Evolutionary conservation across 2,797 vertebrate genomes (phyloP).

Genomic region (Mionectes olivaceus): DNA sequence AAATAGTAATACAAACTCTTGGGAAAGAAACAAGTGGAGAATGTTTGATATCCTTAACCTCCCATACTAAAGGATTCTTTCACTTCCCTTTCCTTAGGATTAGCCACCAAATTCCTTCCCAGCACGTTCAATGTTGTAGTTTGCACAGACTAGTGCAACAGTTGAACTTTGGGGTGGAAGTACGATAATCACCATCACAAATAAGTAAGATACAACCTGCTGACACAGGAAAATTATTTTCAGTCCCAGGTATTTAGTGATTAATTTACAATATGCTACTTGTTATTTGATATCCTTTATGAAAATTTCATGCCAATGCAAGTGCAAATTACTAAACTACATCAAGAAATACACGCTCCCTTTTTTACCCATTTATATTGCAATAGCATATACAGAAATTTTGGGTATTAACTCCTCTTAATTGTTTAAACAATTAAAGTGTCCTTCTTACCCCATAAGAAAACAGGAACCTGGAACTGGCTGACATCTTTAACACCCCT

Average conservation of each 20-base stretch:
- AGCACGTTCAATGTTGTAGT: fast-evolving
- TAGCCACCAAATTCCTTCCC: not conserved
- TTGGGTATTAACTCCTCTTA: fast-evolving
- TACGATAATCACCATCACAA: not conserved
- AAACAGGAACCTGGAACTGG: not conserved
- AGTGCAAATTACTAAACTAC: not conserved
- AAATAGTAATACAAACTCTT: not conserved
- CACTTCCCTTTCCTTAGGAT: not conserved
- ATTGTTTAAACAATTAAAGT: not conserved
- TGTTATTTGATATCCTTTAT: not conserved
- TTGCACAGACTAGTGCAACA: not conserved
- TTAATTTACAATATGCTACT: not conserved
- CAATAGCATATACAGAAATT: not conserved
- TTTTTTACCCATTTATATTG: not conserved
- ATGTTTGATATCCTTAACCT: not conserved
- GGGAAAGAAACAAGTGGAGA: not conserved
- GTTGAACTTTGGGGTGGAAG: not conserved
- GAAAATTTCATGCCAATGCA: not conserved
- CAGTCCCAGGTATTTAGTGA: no score
- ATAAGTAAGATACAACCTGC: not conserved
- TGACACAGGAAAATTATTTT: not conserved
- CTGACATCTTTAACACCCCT: not conserved
- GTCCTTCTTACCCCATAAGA: not conserved
- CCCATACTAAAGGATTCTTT: not conserved
- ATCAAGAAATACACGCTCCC: not conserved